Percentiles rank a stretch among this genome's conserved stretches.
phyloP scores from a whole-genome alignment of 2,888 invertebrate species.

The Junonia oenone region DNA sequence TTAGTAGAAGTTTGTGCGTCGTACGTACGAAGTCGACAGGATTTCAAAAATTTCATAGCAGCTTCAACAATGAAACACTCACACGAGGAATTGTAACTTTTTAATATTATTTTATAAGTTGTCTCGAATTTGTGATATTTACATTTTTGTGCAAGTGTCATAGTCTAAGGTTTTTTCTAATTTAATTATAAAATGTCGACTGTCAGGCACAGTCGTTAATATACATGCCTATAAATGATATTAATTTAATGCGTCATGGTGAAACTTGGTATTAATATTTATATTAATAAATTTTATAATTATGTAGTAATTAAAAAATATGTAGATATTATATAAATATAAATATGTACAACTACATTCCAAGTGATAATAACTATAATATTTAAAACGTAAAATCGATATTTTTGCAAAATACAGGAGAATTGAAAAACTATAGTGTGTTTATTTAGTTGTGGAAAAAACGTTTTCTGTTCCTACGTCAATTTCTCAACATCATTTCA shows the following conservation, averaged over 20 bases:
- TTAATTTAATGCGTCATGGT: background rate
- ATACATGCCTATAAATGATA: background rate
- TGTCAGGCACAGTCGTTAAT: background rate
- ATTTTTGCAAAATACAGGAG: no score
- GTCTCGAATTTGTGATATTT: conserved; percentile 13
- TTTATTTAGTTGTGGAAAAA: no score
- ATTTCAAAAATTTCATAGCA: conserved; percentile 54
- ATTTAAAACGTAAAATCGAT: no score
- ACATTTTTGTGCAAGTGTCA: background rate
- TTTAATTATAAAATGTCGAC: background rate
- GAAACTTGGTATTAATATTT: background rate
- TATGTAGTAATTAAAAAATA: background rate
- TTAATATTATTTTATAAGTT: background rate
- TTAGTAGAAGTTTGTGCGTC: conserved; percentile 85
- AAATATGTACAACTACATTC: no score
- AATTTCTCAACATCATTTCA: no score
- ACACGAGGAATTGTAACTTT: conserved; percentile 52
- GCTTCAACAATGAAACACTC: conserved; percentile 38
- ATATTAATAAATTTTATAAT: background rate
- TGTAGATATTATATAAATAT: no score
- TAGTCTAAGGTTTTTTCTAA: background rate
- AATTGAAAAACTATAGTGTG: no score
- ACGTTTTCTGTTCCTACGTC: no score
- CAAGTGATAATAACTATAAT: no score
- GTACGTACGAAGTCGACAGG: conserved; percentile 78